Conservation (phyloP, 2,113 vertebrate species). For the Sinocyclocheilus grahami region DNA sequence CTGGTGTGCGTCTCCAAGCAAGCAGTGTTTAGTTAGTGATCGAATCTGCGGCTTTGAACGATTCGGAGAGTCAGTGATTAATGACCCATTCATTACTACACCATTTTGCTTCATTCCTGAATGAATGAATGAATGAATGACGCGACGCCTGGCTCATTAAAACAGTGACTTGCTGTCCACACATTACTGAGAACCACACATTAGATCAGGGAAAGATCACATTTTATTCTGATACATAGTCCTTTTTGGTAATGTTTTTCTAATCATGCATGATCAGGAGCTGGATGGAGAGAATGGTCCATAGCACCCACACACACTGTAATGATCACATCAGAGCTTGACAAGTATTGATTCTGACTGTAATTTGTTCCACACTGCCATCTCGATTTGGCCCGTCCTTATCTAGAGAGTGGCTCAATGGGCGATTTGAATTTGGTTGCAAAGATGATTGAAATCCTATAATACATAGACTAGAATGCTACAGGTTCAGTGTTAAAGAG, state of each 20-base stretch:
- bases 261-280: background rate
- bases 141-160: no score
- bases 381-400: background rate
- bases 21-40: no score
- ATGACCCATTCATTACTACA: no score
- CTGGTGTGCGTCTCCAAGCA: no score
- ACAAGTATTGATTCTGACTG: slow-evolving; percentile 35
- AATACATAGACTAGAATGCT: background rate
- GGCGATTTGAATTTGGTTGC: background rate
- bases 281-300: background rate
- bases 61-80: no score
- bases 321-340: slow-evolving; percentile 11
- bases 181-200: background rate
- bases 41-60: no score
- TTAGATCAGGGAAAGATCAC: background rate
- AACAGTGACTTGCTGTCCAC: no score
- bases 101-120: no score
- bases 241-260: background rate
- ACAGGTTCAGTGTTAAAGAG: slow-evolving; percentile 33
- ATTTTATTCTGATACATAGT: background rate
- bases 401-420: slow-evolving; percentile 19
- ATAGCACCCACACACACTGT: background rate
- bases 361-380: slow-evolving; percentile 22
- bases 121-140: no score
- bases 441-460: slow-evolving; percentile 8